Base-by-base conservation (phyloP, 2,888 invertebrate genomes). In the Linnaemya vulpina region DNA sequence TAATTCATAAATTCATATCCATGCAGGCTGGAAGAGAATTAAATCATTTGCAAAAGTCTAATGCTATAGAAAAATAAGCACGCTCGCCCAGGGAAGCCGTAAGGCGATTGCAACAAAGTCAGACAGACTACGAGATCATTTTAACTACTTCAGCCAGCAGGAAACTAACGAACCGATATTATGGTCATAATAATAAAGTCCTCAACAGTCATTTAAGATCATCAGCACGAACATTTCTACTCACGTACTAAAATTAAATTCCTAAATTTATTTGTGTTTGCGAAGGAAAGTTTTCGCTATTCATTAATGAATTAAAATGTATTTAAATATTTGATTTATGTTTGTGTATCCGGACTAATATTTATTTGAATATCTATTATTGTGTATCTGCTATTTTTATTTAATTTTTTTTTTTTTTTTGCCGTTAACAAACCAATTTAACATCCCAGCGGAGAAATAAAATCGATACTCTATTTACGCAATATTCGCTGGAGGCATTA, bases 1-100 rank as follows among this genome's bases (percentile, higher is more conserved):
- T 82, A 71, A 85, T 82, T 85, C 82, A 85, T 82, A 85, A 84
- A 79, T 82, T 85, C 53, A 71, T 79, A n/a, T 40, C 9, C 1
- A 30, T 40, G 17, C 82, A 71, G 65, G 1, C 4, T 73, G 58
- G 1, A 60, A 65, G 62, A 13, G 63, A 73, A 22, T 65, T 0
- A 11, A 70, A 70, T 62, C 40, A 51, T 0, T 46, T 1, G 8
- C 3, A 46, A 11, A 43, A 43, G 3, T 40, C 5, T 30, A 30
- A 30, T 30, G 30, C 5, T 30, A 3, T 30, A 5, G n/a, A n/a
- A n/a, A n/a, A n/a, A n/a, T n/a, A n/a, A n/a, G n/a, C n/a, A n/a
- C n/a, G n/a, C n/a, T n/a, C n/a, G n/a, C n/a, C n/a, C n/a, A n/a
- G n/a, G n/a, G n/a, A n/a, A n/a, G n/a, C n/a, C n/a, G n/a, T n/a